These are phyloP conservation scores for Napeogenes inachia DNA, from an alignment of 2,888 invertebrate genomes.

Conservation along the genomic window DNA sequence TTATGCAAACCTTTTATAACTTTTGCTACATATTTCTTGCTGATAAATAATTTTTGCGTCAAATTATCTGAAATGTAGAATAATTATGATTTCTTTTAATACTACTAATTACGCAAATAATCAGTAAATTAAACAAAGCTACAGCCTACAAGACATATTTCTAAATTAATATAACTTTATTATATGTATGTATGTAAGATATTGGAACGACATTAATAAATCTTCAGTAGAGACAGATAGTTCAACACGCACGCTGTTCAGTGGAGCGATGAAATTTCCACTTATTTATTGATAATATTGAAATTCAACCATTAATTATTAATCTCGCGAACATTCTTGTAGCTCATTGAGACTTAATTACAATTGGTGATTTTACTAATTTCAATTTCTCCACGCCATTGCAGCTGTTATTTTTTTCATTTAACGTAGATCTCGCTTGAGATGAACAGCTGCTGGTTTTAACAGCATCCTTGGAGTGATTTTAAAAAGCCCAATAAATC, in stretches of 20 bases:
- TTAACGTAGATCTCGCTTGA: conserved; percentile 46
- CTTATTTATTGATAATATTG: conserved; percentile 8
- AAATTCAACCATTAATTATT: conserved; percentile 11
- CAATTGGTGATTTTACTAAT: conserved; percentile 32
- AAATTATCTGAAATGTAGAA: no score
- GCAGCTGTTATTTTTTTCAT: conserved; percentile 45
- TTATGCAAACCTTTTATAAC: neutral
- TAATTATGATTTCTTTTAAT: no score
- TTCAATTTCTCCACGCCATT: conserved; percentile 39
- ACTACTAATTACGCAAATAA: no score
- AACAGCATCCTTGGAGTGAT: conserved; percentile 39
- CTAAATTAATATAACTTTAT: no score
- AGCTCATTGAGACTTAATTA: conserved; percentile 11
- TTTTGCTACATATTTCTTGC: neutral
- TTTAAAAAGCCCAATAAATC: conserved; percentile 45
- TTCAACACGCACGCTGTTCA: neutral
- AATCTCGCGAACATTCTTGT: conserved; percentile 26
- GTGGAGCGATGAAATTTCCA: neutral
- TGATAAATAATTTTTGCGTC: neutral
- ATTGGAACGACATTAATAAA: no score
- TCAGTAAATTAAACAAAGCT: no score
- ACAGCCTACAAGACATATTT: no score
- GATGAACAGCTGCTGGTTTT: conserved; percentile 57
- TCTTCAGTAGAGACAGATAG: no score
- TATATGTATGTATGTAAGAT: no score